Conservation (phyloP, 2,797 vertebrate genomes). For the Mycteria americana region DNA sequence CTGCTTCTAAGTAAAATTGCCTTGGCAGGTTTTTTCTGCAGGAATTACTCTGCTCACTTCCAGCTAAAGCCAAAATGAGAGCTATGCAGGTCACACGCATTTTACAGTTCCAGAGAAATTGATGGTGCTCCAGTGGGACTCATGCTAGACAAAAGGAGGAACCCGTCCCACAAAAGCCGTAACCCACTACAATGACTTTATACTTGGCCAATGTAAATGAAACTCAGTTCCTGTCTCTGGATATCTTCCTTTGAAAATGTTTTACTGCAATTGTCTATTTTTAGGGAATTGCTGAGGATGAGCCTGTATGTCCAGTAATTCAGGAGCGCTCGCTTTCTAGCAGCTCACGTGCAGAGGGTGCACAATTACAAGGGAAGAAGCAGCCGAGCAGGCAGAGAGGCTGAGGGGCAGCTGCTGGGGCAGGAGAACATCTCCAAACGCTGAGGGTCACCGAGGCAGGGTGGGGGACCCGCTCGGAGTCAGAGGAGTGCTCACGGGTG, state of each 20-base stretch:
- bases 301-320: not conserved
- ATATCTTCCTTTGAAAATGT: not conserved
- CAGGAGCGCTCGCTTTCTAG: not conserved
- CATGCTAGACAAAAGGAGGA: conserved; percentile 54
- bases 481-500: not conserved
- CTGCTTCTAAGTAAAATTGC: not conserved
- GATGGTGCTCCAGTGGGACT: not conserved
- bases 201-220: not conserved
- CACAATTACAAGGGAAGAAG: not conserved
- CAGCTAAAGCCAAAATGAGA: not conserved
- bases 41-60: conserved; percentile 17
- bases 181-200: not conserved
- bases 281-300: not conserved
- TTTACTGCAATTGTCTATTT: not conserved
- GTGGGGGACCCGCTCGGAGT: not conserved
- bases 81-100: not conserved
- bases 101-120: conserved; percentile 27
- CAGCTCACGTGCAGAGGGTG: not conserved
- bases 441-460: not conserved
- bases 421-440: not conserved
- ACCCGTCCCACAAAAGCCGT: not conserved
- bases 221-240: not conserved
- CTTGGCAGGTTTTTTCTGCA: not conserved
- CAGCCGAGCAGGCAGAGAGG: not conserved
- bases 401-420: not conserved